Conservation (phyloP, 2,888 invertebrate species). For the Drosophila limbata region DNA sequence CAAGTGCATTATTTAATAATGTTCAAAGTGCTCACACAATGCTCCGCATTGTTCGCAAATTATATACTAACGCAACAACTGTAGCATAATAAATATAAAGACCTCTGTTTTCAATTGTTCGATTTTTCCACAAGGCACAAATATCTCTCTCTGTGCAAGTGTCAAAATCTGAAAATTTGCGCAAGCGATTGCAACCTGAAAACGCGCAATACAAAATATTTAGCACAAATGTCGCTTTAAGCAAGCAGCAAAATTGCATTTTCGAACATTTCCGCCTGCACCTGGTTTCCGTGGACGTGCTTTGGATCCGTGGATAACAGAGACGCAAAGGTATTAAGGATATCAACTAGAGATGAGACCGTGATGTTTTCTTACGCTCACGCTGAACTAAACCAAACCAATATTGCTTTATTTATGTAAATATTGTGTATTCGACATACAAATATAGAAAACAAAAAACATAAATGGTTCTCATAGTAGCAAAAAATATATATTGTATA, state of each 20-base stretch:
- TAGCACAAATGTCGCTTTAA: conserved; percentile 70
- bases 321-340: conserved; percentile 84
- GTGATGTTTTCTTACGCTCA: conserved; percentile 39
- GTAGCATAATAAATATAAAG: conserved; percentile 15
- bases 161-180: conserved; percentile 49
- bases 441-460: background rate
- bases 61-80: conserved; percentile 24
- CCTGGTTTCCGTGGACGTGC: conserved; percentile 84
- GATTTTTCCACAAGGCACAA: conserved; percentile 55
- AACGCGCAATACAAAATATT: conserved; percentile 45
- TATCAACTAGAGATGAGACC: conserved; percentile 44
- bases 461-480: conserved; percentile 2
- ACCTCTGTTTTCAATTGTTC: conserved; percentile 38
- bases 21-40: conserved; percentile 38
- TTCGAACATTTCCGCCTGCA: conserved; percentile 84
- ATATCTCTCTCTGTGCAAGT: conserved; percentile 28
- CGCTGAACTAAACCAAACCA: conserved; percentile 6
- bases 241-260: conserved; percentile 83
- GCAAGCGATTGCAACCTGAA: conserved; percentile 28
- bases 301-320: conserved; percentile 85
- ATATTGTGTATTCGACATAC: background rate
- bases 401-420: background rate
- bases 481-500: background rate
- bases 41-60: conserved; percentile 21
- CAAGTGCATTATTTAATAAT: conserved; percentile 49